Evolutionary conservation across 2,113 vertebrate species (phyloP).

Genomic region (Actinemys pallida): DNA sequence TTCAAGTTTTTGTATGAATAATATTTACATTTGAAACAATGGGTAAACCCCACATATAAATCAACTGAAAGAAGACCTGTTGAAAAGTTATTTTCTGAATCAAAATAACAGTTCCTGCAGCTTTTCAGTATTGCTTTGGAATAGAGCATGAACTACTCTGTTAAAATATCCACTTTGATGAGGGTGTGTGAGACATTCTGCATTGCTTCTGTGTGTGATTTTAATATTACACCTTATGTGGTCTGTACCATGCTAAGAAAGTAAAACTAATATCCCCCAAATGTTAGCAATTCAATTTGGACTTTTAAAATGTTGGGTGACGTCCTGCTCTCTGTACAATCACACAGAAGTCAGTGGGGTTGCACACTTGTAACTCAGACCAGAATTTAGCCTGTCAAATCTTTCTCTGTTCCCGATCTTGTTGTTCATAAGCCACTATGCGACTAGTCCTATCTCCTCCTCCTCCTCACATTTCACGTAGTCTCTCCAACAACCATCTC

Average conservation of each 20-base stretch:
- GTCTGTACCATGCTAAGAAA: constrained; percentile 17
- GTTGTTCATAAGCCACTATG: neutral
- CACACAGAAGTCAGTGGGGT: neutral
- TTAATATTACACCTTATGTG: constrained; percentile 7
- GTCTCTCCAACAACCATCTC: constrained; percentile 1
- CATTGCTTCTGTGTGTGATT: neutral
- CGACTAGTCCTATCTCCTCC: neutral
- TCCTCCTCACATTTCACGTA: neutral
- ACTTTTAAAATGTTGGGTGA: constrained; percentile 15
- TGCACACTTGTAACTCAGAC: neutral
- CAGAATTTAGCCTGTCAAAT: neutral
- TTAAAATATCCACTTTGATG: neutral
- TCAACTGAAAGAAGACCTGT: constrained; percentile 43
- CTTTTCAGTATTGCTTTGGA: constrained; percentile 44
- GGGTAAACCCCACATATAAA: constrained; percentile 70
- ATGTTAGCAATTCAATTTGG: constrained; percentile 27
- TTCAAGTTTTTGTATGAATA: constrained; percentile 70
- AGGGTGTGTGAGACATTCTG: constrained; percentile 38
- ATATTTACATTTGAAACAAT: constrained; percentile 72
- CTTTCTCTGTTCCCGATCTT: neutral
- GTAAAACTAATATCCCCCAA: neutral
- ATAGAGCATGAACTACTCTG: constrained; percentile 21
- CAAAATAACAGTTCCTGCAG: constrained; percentile 13
- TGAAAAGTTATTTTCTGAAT: constrained; percentile 24
- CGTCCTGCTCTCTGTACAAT: neutral